phyloP scores from a whole-genome alignment of 2,797 vertebrate species.

The Pseudocheirus occidentalis region DNA sequence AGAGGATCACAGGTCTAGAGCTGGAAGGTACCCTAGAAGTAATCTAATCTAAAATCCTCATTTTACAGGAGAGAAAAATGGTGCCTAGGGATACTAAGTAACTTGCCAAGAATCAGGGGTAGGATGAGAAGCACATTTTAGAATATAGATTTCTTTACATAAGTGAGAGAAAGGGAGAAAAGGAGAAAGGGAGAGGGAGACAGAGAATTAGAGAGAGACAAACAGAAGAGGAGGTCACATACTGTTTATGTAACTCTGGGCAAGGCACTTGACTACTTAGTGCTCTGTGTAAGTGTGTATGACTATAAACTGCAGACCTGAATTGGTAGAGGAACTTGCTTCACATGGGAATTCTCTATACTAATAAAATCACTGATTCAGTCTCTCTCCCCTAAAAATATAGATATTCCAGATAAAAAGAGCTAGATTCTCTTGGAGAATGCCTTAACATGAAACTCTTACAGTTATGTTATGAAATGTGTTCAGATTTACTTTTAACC shows the following conservation, averaged over 20 bases:
- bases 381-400: neutral
- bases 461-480: neutral
- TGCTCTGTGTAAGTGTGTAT: neutral
- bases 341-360: neutral
- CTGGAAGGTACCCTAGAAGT: neutral
- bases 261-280: neutral
- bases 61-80: neutral
- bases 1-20: neutral
- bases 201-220: neutral
- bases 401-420: neutral
- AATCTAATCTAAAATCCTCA: neutral
- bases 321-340: neutral
- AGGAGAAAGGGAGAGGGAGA: neutral
- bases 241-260: neutral
- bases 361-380: neutral
- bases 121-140: neutral
- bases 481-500: neutral
- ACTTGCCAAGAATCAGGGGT: neutral
- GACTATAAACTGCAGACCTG: neutral
- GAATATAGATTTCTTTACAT: neutral
- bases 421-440: neutral
- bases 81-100: neutral
- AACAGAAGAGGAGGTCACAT: neutral
- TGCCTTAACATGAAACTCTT: neutral
- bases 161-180: neutral